Evolutionary conservation across 2,113 vertebrate genomes (phyloP).

Genomic region (Monopterus albus): DNA sequence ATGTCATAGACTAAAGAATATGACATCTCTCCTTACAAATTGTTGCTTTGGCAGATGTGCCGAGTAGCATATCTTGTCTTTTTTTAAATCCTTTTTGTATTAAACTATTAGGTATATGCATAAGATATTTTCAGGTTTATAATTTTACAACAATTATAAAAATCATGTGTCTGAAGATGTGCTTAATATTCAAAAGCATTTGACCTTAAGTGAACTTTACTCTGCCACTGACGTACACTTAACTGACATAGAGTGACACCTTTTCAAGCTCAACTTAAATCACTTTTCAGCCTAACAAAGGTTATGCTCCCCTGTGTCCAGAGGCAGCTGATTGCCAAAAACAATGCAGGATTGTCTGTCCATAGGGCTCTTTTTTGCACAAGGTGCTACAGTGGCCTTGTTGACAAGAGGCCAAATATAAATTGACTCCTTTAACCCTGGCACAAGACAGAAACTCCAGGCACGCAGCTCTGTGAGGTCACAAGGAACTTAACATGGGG

Average conservation of each 20-base stretch:
- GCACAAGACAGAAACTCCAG: neutral
- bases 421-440: neutral
- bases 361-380: too few species aligned
- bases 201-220: too few species aligned
- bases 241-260: too few species aligned
- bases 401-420: neutral
- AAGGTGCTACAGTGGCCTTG: too few species aligned
- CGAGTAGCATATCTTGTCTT: slow-evolving; percentile 4
- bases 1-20: neutral
- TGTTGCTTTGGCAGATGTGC: slow-evolving; percentile 4
- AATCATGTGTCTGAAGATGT: neutral
- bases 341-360: too few species aligned
- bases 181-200: neutral
- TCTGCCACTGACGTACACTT: too few species aligned
- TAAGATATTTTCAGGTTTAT: neutral
- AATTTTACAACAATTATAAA: neutral
- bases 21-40: neutral
- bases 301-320: too few species aligned
- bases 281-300: too few species aligned
- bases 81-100: neutral
- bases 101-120: neutral
- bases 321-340: too few species aligned
- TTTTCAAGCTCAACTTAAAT: too few species aligned
- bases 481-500: too few species aligned
- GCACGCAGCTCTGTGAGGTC: neutral